Conservation (phyloP, 2,797 vertebrate species). For the Parauchenoglanis ngamensis region DNA sequence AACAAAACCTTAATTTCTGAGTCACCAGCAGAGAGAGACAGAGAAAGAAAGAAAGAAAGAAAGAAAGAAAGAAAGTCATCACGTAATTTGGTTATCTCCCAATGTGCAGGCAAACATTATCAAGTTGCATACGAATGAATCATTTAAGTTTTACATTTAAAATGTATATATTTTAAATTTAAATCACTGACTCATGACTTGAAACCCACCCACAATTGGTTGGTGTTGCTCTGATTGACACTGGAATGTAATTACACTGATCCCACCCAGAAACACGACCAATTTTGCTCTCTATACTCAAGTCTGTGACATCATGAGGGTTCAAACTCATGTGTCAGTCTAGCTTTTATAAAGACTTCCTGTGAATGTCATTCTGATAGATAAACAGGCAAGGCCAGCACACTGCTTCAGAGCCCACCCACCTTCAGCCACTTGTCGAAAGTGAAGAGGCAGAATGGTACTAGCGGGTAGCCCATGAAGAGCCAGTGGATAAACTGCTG, state of each 20-base stretch:
- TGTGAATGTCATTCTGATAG: background rate
- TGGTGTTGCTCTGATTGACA: background rate
- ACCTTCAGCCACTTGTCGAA: slow-evolving; percentile 98
- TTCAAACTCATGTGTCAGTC: background rate
- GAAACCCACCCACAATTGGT: background rate
- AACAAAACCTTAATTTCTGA: background rate
- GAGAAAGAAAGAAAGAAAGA: background rate
- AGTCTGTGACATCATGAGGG: background rate
- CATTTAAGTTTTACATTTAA: too few relatives aligned
- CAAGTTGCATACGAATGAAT: too few relatives aligned
- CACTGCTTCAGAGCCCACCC: slow-evolving; percentile 6
- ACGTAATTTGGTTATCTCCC: background rate
- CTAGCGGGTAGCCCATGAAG: slow-evolving; percentile 94
- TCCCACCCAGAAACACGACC: background rate
- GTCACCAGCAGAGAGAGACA: background rate
- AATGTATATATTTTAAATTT: too few relatives aligned
- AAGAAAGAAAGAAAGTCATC: background rate
- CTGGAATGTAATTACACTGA: background rate
- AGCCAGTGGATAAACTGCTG: slow-evolving; percentile 94
- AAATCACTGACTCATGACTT: background rate
- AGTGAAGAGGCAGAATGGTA: slow-evolving; percentile 93
- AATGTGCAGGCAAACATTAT: background rate
- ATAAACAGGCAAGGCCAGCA: background rate
- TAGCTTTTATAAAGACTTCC: background rate
- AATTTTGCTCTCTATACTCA: background rate